Evolutionary conservation across 2,113 vertebrate genomes (phyloP).

Genomic region (Psilopogon haemacephalus): DNA sequence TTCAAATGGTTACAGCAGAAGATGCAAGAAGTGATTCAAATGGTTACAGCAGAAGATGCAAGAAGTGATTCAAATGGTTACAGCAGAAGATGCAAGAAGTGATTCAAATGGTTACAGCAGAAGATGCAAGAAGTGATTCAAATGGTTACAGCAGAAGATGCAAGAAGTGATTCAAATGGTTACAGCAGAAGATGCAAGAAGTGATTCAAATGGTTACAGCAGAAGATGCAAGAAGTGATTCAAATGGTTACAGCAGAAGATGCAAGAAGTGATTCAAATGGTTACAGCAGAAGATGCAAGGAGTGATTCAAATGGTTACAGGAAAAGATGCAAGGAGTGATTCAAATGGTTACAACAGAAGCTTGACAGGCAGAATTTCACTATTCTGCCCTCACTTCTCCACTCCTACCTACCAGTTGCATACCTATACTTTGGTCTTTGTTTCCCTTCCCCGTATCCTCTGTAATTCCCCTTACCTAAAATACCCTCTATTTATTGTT

Average conservation of each 20-base stretch:
- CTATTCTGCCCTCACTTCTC: background rate
- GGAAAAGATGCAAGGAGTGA: background rate
- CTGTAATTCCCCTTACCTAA: no score
- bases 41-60: background rate
- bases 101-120: background rate
- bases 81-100: background rate
- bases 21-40: background rate
- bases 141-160: background rate
- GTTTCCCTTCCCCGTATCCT: no score
- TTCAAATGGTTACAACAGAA: background rate
- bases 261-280: background rate
- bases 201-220: background rate
- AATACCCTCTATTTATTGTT: no score
- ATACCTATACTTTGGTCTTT: no score
- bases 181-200: background rate
- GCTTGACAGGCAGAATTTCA: background rate
- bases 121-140: background rate
- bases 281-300: background rate
- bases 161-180: background rate
- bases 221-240: background rate
- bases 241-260: background rate
- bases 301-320: background rate
- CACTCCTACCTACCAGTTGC: no score
- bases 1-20: background rate
- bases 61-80: background rate